Evolutionary conservation across 2,888 invertebrate species (phyloP).

Genomic region (Macrophya annulata): DNA sequence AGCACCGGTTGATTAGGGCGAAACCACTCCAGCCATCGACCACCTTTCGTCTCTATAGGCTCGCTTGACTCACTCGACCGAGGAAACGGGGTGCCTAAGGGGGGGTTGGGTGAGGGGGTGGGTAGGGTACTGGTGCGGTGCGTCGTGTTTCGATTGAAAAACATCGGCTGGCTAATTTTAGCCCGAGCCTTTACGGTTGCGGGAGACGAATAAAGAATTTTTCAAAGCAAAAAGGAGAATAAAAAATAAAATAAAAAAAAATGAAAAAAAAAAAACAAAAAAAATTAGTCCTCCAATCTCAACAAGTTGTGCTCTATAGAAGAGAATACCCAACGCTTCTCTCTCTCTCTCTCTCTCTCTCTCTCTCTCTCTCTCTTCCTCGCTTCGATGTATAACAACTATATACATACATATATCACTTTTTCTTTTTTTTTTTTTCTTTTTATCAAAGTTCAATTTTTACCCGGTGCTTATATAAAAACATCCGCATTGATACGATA

Average conservation of each 20-base stretch:
- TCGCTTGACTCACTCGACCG: constrained; percentile 40
- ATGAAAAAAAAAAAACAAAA: neutral
- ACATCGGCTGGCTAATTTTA: constrained; percentile 54
- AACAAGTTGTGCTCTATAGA: constrained; percentile 23
- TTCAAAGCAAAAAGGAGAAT: constrained; percentile 35
- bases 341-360: neutral
- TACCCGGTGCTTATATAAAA: neutral
- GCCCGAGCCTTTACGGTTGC: constrained; percentile 35
- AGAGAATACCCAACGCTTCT: neutral
- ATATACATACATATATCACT: neutral
- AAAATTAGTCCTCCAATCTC: constrained; percentile 53
- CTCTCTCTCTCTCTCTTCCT: neutral
- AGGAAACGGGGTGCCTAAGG: constrained; percentile 12
- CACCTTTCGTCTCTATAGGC: constrained; percentile 44
- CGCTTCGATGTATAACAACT: neutral
- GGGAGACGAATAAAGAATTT: constrained; percentile 49
- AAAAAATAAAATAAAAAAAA: neutral
- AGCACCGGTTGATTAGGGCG: constrained; percentile 62
- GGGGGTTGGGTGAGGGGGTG: neutral
- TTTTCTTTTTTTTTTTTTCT: neutral
- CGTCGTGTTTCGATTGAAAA: constrained; percentile 52
- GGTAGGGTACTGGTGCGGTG: neutral
- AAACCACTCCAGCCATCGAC: constrained; percentile 55
- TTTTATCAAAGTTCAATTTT: constrained; percentile 50
- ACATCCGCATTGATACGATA: constrained; percentile 6